Evolutionary conservation across 2,888 invertebrate genomes (phyloP), one percentile per base, ranked within the genome.

Genomic region (Portevinia maculata): DNA sequence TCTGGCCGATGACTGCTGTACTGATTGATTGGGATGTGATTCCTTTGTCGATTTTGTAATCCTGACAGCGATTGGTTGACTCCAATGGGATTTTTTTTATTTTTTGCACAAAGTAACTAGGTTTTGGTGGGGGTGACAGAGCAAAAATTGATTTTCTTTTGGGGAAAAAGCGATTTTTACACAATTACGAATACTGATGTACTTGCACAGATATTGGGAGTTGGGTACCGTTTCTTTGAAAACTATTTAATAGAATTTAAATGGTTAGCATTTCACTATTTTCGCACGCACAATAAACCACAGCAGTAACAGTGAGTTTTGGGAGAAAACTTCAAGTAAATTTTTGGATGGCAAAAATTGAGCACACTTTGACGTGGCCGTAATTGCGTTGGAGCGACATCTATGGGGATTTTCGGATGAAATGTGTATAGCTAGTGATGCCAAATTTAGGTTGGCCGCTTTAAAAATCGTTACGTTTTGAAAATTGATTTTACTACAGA

Each of bases 281-380:
- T 76, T 41, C n/a, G 60, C 78, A 83, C 71, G 64, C 70, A 83
- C 65, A 71, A 59, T 60, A 60, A 28, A 83, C 65, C 83, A 73
- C 78, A 50, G 62, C 60, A 78, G 83, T 71, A 70, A 70, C 59
- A n/a, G n/a, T 62, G 67, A 74, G 30, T 83, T 70, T 78, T 50
- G 76, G 57, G 70, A 76, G 81, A 83, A 83, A 83, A 83, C 83
- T 83, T 83, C 67, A 83, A 78, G 71, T 71, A 71, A 78, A 15
- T 78, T 67, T 60, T 75, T 62, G 52, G 62, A 50, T 70, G 21
- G 60, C 39, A 28, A 67, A 81, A 83, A 60, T 11, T 83, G 78
- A 57, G 83, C 83, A 84, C 73, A 84, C 52, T 84, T 84, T 84
- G 84, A 84, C 84, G 84, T 84, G 84, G 84, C 84, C 79, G 79